Evolutionary conservation across 2,888 invertebrate species (phyloP).

Genomic region (Calameuta filiformis): DNA sequence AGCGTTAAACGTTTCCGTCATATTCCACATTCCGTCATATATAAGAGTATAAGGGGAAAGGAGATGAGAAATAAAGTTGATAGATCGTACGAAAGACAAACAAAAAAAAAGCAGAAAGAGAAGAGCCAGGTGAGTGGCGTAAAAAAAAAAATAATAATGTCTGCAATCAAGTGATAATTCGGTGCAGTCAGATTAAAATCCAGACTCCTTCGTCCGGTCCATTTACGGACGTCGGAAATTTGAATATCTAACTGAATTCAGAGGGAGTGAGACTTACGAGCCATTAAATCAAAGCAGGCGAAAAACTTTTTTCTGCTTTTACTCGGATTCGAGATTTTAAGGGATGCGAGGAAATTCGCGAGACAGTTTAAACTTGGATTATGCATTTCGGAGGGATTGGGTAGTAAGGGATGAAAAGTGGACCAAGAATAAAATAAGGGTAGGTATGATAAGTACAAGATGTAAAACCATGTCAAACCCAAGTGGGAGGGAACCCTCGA

Average conservation of each 20-base stretch:
- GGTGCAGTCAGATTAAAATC: slow-evolving; percentile 47
- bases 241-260: slow-evolving; percentile 50
- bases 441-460: too few species aligned
- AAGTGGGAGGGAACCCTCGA: too few species aligned
- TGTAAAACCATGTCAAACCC: too few species aligned
- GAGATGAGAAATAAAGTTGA: slow-evolving; percentile 5
- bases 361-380: too few species aligned
- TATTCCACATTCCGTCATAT: too few species aligned
- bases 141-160: slow-evolving; percentile 15
- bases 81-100: slow-evolving; percentile 7
- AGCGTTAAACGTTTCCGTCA: not conserved
- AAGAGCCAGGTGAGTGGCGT: slow-evolving; percentile 5
- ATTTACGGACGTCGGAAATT: slow-evolving; percentile 26
- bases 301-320: not conserved
- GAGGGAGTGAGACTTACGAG: slow-evolving; percentile 35
- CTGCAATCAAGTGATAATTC: slow-evolving; percentile 43
- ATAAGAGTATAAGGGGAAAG: too few species aligned
- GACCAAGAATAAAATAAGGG: too few species aligned
- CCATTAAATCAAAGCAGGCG: slow-evolving; percentile 38
- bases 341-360: too few species aligned
- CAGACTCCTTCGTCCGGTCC: slow-evolving; percentile 25
- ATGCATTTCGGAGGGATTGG: too few species aligned
- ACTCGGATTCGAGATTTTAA: too few species aligned
- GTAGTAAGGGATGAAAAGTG: too few species aligned
- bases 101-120: slow-evolving; percentile 11